Percentiles rank a stretch among this genome's conserved stretches.
phyloP scores from a whole-genome alignment of 1,140 invertebrate genomes.

The Antheraea mylitta region DNA sequence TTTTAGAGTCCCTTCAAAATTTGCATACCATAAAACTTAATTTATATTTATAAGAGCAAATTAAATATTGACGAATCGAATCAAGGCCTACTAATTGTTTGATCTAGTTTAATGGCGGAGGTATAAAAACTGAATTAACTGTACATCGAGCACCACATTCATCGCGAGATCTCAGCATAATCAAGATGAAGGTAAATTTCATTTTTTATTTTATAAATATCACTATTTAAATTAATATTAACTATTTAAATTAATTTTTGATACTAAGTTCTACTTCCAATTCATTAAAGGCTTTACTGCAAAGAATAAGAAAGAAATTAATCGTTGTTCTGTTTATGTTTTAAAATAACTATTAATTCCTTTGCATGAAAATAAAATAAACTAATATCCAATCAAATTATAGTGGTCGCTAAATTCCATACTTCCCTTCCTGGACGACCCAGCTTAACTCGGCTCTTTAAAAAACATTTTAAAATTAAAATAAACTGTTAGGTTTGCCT shows the following conservation, averaged over 20 bases:
- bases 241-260: background rate
- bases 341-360: no score
- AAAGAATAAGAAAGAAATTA: no score
- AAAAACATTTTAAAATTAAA: no score
- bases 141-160: slow-evolving; percentile 15
- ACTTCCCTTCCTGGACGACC: no score
- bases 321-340: no score
- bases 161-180: slow-evolving; percentile 17
- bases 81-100: slow-evolving; percentile 17
- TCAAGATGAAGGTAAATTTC: slow-evolving; percentile 27
- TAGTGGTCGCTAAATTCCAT: no score
- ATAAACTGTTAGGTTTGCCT: no score
- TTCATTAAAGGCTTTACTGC: no score
- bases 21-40: background rate
- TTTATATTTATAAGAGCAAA: background rate
- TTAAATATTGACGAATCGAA: background rate
- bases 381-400: no score
- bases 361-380: no score
- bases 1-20: background rate
- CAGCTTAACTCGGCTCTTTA: no score
- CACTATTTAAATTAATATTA: no score
- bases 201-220: background rate
- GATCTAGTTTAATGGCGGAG: slow-evolving; percentile 2
- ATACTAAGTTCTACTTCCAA: background rate
- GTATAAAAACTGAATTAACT: slow-evolving; percentile 11